phyloP scores from a whole-genome alignment of 2,888 invertebrate genomes.

The Ectemnius cavifrons region DNA sequence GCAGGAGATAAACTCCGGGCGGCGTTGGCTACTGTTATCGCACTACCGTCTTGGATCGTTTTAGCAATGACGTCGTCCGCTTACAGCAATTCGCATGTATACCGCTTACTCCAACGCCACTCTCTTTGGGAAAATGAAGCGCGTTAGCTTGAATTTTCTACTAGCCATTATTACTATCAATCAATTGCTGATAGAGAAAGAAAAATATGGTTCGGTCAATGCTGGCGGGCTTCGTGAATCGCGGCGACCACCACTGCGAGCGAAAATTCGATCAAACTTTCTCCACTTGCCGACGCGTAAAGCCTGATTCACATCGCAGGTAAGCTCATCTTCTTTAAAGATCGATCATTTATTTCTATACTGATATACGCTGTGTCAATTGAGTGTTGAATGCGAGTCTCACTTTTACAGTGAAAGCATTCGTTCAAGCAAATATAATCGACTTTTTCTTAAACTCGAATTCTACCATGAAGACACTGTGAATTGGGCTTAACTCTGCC shows the following conservation, averaged over 20 bases:
- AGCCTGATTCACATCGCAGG: neutral
- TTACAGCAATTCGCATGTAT: neutral
- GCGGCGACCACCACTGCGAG: neutral
- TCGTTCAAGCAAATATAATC: too few relatives aligned
- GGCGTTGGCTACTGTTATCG: neutral
- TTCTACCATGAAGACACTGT: too few relatives aligned
- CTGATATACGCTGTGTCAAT: neutral
- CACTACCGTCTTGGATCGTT: slow-evolving; percentile 8
- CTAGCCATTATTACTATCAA: neutral
- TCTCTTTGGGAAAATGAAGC: neutral
- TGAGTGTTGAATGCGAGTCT: too few relatives aligned
- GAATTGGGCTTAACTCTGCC: too few relatives aligned
- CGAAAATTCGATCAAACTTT: slow-evolving; percentile 6
- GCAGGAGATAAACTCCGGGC: neutral
- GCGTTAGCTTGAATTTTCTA: neutral
- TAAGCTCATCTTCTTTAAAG: too few relatives aligned
- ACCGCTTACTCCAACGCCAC: neutral
- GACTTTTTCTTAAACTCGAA: too few relatives aligned
- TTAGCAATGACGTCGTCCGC: slow-evolving; percentile 2
- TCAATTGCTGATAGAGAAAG: neutral
- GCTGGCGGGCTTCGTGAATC: neutral
- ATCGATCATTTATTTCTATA: neutral
- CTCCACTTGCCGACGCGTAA: neutral
- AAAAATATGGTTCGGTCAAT: neutral
- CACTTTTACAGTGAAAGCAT: too few relatives aligned